phyloP scores from a whole-genome alignment of 2,888 invertebrate species.

The Taphrorychus bicolor region DNA sequence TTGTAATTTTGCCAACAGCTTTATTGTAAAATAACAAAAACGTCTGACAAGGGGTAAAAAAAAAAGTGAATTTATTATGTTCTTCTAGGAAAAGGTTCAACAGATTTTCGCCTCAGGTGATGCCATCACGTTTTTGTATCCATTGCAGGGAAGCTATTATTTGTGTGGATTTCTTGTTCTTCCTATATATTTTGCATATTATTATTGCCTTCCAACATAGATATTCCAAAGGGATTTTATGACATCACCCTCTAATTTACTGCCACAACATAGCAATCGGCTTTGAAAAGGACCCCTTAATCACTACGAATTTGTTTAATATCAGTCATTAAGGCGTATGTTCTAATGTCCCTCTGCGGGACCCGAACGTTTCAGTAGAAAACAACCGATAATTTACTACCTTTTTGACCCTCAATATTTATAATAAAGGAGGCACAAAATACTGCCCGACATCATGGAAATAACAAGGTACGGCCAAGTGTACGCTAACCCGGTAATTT shows the following conservation, averaged over 20 bases:
- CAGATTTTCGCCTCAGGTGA: no score
- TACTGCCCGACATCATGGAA: constrained; percentile 30
- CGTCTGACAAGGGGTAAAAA: no score
- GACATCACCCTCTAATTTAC: not conserved
- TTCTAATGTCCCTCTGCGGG: constrained; percentile 32
- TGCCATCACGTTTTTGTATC: no score
- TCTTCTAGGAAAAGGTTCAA: no score
- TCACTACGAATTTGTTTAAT: constrained; percentile 10
- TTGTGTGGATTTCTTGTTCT: no score
- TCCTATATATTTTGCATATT: no score
- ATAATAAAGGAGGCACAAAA: constrained; percentile 35
- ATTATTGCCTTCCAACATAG: no score
- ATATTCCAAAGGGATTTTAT: not conserved
- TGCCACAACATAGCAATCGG: not conserved
- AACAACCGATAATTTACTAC: constrained; percentile 34
- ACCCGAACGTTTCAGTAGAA: constrained; percentile 31
- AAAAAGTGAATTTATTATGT: no score
- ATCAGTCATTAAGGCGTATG: constrained; percentile 17
- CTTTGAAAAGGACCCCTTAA: not conserved
- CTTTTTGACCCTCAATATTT: constrained; percentile 39
- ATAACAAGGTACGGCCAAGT: constrained; percentile 37
- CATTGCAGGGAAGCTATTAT: no score
- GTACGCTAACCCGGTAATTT: constrained; percentile 36
- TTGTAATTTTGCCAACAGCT: no score
- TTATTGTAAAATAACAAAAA: no score